Percentiles rank a stretch among this genome's conserved stretches.
These are phyloP conservation scores for Sinocyclocheilus grahami DNA, from an alignment of 2,113 vertebrate genomes.

Conservation along the genomic window DNA sequence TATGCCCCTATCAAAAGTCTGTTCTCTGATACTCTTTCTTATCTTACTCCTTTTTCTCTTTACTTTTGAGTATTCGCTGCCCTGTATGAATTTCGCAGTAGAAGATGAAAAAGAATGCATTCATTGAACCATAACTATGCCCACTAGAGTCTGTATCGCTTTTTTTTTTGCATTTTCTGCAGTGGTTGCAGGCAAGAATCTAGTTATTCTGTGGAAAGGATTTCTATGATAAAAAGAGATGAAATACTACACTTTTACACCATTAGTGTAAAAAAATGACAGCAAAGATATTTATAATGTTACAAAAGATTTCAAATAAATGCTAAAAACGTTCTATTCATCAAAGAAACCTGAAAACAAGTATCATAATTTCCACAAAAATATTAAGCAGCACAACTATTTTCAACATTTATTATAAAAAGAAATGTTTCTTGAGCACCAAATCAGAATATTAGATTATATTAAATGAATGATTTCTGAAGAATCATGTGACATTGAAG, in stretches of 20 bases:
- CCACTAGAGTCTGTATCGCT: neutral
- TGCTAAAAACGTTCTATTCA: too few relatives aligned
- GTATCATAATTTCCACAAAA: neutral
- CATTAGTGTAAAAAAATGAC: neutral
- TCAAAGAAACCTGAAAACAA: too few relatives aligned
- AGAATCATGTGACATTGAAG: neutral
- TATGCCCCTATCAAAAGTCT: neutral
- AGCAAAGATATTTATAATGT: neutral
- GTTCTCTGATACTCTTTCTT: neutral
- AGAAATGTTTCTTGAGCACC: neutral
- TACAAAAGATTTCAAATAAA: too few relatives aligned
- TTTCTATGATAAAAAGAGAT: neutral
- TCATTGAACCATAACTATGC: slow-evolving; percentile 10
- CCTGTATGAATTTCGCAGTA: neutral
- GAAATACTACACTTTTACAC: neutral
- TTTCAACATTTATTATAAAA: neutral
- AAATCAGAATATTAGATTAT: too few relatives aligned
- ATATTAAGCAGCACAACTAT: neutral
- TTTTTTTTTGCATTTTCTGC: neutral
- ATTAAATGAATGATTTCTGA: too few relatives aligned
- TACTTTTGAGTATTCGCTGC: neutral
- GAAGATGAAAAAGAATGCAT: slow-evolving; percentile 1
- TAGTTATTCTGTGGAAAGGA: neutral
- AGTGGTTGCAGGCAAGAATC: neutral
- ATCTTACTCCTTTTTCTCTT: neutral